Conservation (phyloP, 1,140 invertebrate species). For the Mylabris phalerata region DNA sequence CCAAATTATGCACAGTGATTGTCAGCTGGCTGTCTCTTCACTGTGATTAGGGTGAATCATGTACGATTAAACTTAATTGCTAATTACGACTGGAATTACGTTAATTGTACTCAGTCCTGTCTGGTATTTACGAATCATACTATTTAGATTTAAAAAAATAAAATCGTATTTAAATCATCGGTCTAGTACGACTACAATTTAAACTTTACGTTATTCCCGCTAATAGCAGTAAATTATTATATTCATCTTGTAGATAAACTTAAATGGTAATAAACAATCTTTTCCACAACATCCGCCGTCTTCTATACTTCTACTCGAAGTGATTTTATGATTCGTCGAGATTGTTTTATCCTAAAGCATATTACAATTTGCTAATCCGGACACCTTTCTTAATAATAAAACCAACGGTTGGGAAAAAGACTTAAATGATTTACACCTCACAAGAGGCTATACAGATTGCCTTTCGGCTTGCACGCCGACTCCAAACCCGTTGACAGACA, state of each 20-base stretch:
- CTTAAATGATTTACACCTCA: constrained; percentile 12
- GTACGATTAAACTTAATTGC: constrained; percentile 4
- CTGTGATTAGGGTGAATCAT: constrained; percentile 12
- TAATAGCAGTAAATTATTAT: no score
- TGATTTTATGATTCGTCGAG: neutral
- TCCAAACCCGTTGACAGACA: constrained; percentile 18
- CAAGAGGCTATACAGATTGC: neutral
- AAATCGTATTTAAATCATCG: no score
- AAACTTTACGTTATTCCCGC: no score
- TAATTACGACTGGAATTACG: constrained; percentile 12
- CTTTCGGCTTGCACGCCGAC: neutral
- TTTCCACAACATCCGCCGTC: no score
- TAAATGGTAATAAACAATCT: no score
- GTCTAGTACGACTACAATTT: no score
- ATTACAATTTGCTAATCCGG: constrained; percentile 10
- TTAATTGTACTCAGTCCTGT: no score
- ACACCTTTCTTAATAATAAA: constrained; percentile 9
- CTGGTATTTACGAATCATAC: no score
- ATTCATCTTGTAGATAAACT: no score
- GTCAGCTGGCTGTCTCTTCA: constrained; percentile 12
- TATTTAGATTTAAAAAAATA: no score
- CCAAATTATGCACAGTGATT: constrained; percentile 16
- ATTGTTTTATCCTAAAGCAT: neutral
- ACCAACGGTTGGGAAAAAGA: neutral
- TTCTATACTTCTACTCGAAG: neutral